Evolutionary conservation across 2,797 vertebrate genomes (phyloP), one percentile per base, ranked within the genome.

Genomic region (Liparis tanakae): DNA sequence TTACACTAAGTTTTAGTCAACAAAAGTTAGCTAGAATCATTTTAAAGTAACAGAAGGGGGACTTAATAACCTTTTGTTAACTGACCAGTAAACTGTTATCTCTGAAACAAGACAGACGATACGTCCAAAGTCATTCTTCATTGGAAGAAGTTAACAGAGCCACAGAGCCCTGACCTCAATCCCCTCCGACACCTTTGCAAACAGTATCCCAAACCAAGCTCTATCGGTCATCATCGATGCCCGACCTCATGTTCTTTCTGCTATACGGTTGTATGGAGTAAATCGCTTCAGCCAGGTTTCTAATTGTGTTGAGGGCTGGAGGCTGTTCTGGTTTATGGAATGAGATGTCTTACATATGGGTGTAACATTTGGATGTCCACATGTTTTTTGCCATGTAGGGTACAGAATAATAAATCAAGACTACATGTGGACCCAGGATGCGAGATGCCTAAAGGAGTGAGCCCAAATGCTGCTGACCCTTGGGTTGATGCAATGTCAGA

Each of bases 401-500:
- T 33, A 69, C 15, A 18, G 36, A 4, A 62, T 13, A 70, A 77
- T 54, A 46, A 59, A 50, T 66, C 18, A 57, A 79, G 15, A 14
- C 15, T 43, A 41, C 48, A 34, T 33, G 20, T 48, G 34, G 17
- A 54, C 51, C 25, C 30, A 43, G 25, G 33, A 33, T 62, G 43
- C 48, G 20, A 22, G 43, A n/a, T 4, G n/a, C 33, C 33, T 7
- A 7, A 34, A 46, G 10, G 36, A 73, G 43, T 10, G 10, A 17
- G 37, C 13, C 53, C 63, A 67, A 61, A 55, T 56, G 66, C 55
- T 67, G 63, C 50, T 15, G 50, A 69, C 39, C 70, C 33, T 48
- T 22, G 25, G 60, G 48, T 73, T 74, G 68, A 72, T 80, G 51
- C 39, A 43, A 67, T 67, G 70, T 74, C 65, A 59, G 18, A 18